Conservation (phyloP, 1,140 invertebrate species). For the Eubasilissa regina region DNA sequence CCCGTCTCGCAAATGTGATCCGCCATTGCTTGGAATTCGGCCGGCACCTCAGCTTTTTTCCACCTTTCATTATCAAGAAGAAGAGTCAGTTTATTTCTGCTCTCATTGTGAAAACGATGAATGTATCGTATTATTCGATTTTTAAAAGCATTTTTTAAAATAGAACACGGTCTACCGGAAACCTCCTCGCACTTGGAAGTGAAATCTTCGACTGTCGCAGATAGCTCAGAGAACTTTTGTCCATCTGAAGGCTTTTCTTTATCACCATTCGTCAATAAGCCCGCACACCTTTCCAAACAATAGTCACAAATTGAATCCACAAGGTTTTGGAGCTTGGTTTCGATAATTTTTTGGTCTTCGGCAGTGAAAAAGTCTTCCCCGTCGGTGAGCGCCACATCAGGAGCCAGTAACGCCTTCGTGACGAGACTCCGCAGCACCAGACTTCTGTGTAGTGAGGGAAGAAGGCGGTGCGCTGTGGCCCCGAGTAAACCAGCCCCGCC, state of each 20-base stretch:
- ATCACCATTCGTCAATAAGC: constrained; percentile 85
- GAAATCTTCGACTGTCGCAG: constrained; percentile 86
- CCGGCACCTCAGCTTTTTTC: constrained; percentile 93
- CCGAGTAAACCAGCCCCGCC: constrained; percentile 71
- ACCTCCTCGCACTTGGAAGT: constrained; percentile 83
- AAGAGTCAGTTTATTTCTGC: constrained; percentile 87
- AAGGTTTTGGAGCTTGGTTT: constrained; percentile 82
- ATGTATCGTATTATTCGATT: constrained; percentile 93
- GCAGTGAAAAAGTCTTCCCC: constrained; percentile 80
- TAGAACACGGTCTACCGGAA: constrained; percentile 85
- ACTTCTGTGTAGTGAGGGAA: constrained; percentile 45
- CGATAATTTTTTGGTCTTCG: constrained; percentile 80
- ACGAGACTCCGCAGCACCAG: constrained; percentile 50
- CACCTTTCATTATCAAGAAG: constrained; percentile 94
- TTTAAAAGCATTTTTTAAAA: constrained; percentile 87
- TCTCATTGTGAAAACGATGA: constrained; percentile 90
- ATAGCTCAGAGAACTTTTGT: constrained; percentile 84
- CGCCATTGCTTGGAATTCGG: constrained; percentile 90
- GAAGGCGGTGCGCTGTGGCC: constrained; percentile 57
- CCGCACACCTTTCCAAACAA: constrained; percentile 91
- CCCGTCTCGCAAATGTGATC: constrained; percentile 77
- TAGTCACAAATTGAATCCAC: constrained; percentile 89
- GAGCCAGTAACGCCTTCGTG: constrained; percentile 56
- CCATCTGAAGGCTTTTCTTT: constrained; percentile 78
- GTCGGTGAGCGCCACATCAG: constrained; percentile 73